Base-by-base conservation (phyloP, 23 tunicate genomes). In the Diplosoma virens region DNA sequence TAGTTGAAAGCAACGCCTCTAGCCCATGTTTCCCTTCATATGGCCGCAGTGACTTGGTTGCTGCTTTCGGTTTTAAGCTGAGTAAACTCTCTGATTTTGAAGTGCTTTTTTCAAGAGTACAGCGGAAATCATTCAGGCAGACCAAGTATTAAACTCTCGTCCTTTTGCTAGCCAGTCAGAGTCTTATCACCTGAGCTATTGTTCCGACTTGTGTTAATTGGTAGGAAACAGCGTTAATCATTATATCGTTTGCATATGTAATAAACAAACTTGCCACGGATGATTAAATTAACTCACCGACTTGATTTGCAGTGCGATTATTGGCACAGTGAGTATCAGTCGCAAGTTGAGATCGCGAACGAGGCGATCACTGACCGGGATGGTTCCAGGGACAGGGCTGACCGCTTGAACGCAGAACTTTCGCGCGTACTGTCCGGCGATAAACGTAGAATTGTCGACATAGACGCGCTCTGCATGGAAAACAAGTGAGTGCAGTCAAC, bases 391-490 rank as follows among this genome's bases (percentile, higher is more conserved):
- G 24, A 25, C 26, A 87, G 82, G 52, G 74, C 78, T 29, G 95
- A 87, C 11, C 82, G 95, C 9, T 59, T 87, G 74, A 87, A 87
- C 58, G 59, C 77, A 37, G 87, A 87, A 66, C 37, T 87, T 66
- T 75, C 75, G 17, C 68, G 61, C 37, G 52, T 87, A 29, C 59
- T 87, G 47, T 59, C 75, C 0, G 95, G 95, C 26, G 95, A 87
- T 46, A 87, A 87, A 59, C 76, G 68, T 23, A 68, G 95, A 47
- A 87, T 87, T 67, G 58, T 87, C 37, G 95, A 87, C 37, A 70
- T 87, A 31, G 95, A 87, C 59, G 95, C 95, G n/a, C 59, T 87
- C 14, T 87, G 95, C 79, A 87, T 82, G 87, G 95, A 87, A 77
- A 87, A 87, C 74, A 87, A 82, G 95, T 87, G 34, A 81, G 80